Evolutionary conservation across 2,113 vertebrate genomes (phyloP).

Genomic region (Motacilla alba): DNA sequence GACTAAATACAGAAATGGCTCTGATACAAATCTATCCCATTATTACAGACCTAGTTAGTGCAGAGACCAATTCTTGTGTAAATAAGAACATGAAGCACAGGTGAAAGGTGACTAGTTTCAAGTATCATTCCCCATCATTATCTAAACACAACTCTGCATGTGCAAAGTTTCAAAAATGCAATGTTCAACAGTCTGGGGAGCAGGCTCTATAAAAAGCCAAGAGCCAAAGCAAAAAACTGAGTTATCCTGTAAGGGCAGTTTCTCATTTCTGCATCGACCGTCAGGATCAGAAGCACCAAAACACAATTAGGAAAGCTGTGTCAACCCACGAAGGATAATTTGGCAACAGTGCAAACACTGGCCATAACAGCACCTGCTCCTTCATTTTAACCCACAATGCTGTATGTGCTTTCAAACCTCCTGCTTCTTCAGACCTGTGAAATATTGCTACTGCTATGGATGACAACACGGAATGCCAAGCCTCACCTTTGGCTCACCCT

Average conservation of each 20-base stretch:
- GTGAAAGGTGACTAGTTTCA: not conserved
- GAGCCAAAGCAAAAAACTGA: not conserved
- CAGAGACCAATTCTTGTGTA: not conserved
- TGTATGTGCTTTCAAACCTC: not conserved
- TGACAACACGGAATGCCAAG: accelerated
- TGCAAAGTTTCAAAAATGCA: not conserved
- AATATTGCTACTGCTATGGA: not conserved
- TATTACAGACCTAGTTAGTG: not conserved
- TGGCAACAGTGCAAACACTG: not conserved
- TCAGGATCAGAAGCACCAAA: not conserved
- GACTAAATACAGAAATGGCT: not conserved
- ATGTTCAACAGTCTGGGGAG: not conserved
- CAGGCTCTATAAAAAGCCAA: not conserved
- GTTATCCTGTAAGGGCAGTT: not conserved
- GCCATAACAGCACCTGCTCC: not conserved
- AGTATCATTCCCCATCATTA: not conserved
- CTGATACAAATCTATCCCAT: not conserved
- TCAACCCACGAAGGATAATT: not conserved
- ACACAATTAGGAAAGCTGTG: not conserved
- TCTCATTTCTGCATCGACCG: not conserved
- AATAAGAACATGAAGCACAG: not conserved
- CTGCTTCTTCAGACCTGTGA: not conserved
- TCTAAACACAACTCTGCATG: not conserved
- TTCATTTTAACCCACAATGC: not conserved
- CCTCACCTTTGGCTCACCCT: conserved; percentile 93